Percentiles rank a stretch among this genome's conserved stretches.
Conservation (phyloP, 2,797 vertebrate genomes). For the Erethizon dorsatum region DNA sequence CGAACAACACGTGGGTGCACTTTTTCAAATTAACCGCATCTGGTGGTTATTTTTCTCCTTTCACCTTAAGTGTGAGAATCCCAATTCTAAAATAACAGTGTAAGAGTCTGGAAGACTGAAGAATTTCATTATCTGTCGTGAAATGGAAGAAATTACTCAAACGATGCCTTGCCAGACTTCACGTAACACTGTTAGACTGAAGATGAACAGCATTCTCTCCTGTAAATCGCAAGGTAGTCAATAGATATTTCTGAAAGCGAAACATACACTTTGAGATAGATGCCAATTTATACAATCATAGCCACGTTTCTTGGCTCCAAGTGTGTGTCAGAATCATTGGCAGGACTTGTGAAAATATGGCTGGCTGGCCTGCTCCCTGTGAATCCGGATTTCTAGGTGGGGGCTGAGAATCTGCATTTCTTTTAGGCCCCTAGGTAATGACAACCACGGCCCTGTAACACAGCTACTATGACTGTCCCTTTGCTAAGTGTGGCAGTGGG, state of each 20-base stretch:
- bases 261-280: not conserved
- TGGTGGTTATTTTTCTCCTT: not conserved
- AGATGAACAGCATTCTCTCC: not conserved
- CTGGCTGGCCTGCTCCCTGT: not conserved
- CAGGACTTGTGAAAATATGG: not conserved
- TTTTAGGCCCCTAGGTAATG: not conserved
- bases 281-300: not conserved
- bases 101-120: not conserved
- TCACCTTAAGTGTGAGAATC: constrained; percentile 14
- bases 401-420: not conserved
- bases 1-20: too few relatives aligned
- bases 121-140: not conserved
- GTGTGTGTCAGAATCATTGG: not conserved
- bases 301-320: not conserved
- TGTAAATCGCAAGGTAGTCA: not conserved
- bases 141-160: not conserved
- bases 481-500: not conserved
- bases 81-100: not conserved
- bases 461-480: too few relatives aligned
- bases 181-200: not conserved
- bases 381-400: not conserved
- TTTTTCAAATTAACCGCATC: not conserved
- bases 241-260: not conserved
- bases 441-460: not conserved
- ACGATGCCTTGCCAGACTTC: not conserved